A percentile compares a stretch with the other conserved stretches of the same genome.
phyloP scores from a whole-genome alignment of 1,140 invertebrate genomes.

The Kradibia gibbosae region DNA sequence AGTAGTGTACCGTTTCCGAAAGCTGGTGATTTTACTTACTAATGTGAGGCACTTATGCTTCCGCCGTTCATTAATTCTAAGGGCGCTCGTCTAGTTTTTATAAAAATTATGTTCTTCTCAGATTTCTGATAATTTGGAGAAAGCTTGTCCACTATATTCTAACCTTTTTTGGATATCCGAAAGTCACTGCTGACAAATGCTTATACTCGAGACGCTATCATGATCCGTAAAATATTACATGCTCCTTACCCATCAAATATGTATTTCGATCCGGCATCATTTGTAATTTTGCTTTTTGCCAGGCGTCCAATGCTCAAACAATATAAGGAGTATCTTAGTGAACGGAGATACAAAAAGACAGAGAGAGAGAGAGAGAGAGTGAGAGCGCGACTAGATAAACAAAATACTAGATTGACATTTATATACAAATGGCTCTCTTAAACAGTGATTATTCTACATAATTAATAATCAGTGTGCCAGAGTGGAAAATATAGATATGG shows the following conservation, averaged over 20 bases:
- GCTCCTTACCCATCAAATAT: background rate
- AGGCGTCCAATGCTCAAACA: too few relatives aligned
- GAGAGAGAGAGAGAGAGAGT: too few relatives aligned
- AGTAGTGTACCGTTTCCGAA: slow-evolving; percentile 51
- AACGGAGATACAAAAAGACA: too few relatives aligned
- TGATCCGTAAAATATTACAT: background rate
- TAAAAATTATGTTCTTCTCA: background rate
- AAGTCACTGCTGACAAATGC: background rate
- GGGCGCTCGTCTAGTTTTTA: too few relatives aligned
- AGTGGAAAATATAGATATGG: too few relatives aligned
- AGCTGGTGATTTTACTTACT: slow-evolving; percentile 43
- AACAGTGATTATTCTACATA: background rate
- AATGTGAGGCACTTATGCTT: slow-evolving; percentile 46
- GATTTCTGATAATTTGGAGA: slow-evolving; percentile 17
- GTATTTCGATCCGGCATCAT: background rate
- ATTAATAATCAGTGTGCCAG: background rate
- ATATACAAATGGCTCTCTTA: background rate
- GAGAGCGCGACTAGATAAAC: background rate
- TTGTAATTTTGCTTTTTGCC: background rate
- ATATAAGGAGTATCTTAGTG: too few relatives aligned
- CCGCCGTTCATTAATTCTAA: too few relatives aligned
- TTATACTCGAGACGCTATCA: background rate
- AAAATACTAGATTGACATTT: background rate
- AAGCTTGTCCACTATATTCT: background rate
- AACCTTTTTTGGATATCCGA: background rate